Base-by-base conservation (phyloP, 1,140 invertebrate species). In the Euwallacea similis region DNA sequence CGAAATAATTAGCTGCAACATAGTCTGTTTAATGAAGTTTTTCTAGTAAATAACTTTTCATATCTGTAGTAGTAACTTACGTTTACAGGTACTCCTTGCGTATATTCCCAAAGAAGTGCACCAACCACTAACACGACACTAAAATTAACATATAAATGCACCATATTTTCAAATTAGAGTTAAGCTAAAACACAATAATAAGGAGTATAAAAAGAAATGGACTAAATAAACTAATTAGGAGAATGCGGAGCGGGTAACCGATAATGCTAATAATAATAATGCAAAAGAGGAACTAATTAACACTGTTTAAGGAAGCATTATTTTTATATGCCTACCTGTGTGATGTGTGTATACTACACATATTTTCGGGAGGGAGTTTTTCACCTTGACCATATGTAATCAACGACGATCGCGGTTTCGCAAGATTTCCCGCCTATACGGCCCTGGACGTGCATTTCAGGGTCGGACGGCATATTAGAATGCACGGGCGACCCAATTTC, bases 311-410 rank as follows among this genome's bases (percentile, higher is more conserved):
- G 71, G 69, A 71, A 69, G 50, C 55, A 69, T 63, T 69, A 69
- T 76, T 77, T 74, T 75, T 75, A 75, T 74, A 76, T 53, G 69
- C 43, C 9, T n/a, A 50, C 33, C 8, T 59, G 53, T 71, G 60
- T 62, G 47, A 50, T n/a, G 13, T 60, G 64, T 66, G 67, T 74
- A 65, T 62, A 72, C 66, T 50, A 53, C 67, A n/a, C 33, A n/a
- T 21, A 66, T 69, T 68, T 72, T 77, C 66, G 66, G 67, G 73
- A 56, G 72, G 72, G 72, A 71, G 69, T 54, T 73, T 69, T 63
- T 77, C 62, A 68, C 76, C 76, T 78, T 78, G 76, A 78, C 76
- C 75, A 78, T 78, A 74, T 74, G 70, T 64, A 65, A 11, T 56
- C 21, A 46, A 71, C 75, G 60, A 69, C 66, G 71, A 41, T 9